Percentiles rank a stretch among this genome's conserved stretches.
Evolutionary conservation across 2,797 vertebrate genomes (phyloP).

Genomic region (Nyctalus aviator): DNA sequence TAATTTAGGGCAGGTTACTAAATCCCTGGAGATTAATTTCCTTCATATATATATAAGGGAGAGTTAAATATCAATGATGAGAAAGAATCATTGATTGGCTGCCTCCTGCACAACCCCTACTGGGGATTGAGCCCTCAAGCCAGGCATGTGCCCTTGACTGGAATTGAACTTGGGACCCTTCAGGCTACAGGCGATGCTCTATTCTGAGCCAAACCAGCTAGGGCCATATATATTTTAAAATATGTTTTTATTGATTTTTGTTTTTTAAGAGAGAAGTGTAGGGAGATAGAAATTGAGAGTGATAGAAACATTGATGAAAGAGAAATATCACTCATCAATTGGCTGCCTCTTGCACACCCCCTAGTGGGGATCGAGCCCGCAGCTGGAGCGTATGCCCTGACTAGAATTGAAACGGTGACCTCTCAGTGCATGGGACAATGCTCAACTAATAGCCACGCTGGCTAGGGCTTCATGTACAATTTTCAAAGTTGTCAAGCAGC

Average conservation of each 20-base stretch:
- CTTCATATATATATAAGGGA: not conserved
- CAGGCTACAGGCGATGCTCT: too few species aligned
- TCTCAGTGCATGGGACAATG: not conserved
- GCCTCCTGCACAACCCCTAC: too few species aligned
- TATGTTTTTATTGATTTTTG: not conserved
- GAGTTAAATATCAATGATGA: too few species aligned
- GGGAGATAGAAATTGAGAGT: not conserved
- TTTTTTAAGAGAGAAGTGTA: not conserved
- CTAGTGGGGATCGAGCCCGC: not conserved
- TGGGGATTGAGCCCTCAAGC: too few species aligned
- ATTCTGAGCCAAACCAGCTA: too few species aligned
- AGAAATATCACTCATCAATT: not conserved
- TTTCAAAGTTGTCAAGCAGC: conserved; percentile 23
- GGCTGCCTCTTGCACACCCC: not conserved
- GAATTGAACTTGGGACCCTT: too few species aligned
- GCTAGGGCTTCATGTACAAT: not conserved
- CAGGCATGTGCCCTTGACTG: too few species aligned
- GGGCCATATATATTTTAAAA: not conserved
- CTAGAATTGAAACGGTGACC: not conserved
- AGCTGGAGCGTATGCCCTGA: not conserved
- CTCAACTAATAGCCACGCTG: not conserved
- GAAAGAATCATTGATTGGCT: too few species aligned
- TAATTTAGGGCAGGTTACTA: not conserved
- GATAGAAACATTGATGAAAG: not conserved
- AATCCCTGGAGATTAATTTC: not conserved